Evolutionary conservation across 2,888 invertebrate genomes (phyloP).

Genomic region (Drosophila robusta): DNA sequence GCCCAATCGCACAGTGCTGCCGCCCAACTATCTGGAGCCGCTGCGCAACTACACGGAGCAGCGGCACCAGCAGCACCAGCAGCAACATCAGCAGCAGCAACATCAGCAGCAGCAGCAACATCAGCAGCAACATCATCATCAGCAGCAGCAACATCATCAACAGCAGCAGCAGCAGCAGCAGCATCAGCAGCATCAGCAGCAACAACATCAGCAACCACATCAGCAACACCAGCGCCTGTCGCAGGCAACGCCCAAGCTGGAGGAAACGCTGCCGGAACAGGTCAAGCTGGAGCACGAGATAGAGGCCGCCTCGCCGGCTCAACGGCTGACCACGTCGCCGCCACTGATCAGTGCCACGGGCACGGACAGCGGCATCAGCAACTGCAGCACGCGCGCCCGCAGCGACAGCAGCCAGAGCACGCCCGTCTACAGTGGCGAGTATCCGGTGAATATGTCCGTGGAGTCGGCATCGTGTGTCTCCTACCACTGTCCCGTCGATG

Average conservation of each 20-base stretch:
- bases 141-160: not conserved
- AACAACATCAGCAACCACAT: slow-evolving; percentile 23
- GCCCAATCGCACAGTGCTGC: slow-evolving; percentile 73
- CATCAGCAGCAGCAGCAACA: too few species aligned
- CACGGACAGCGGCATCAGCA: slow-evolving; percentile 81
- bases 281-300: slow-evolving; percentile 49
- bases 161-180: not conserved
- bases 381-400: slow-evolving; percentile 73
- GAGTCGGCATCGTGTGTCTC: slow-evolving; percentile 77
- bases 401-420: slow-evolving; percentile 79
- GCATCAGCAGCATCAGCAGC: not conserved
- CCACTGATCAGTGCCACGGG: slow-evolving; percentile 79
- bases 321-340: slow-evolving; percentile 75
- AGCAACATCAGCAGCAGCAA: too few species aligned
- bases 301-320: slow-evolving; percentile 49
- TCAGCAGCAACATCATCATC: too few species aligned
- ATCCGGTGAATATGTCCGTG: slow-evolving; percentile 79
- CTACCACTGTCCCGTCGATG: slow-evolving; percentile 73
- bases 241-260: slow-evolving; percentile 49
- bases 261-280: slow-evolving; percentile 44
- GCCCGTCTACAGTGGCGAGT: slow-evolving; percentile 75
- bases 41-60: slow-evolving; percentile 59
- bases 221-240: slow-evolving; percentile 47
- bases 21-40: slow-evolving; percentile 67
- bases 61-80: slow-evolving; percentile 12